phyloP scores from a whole-genome alignment of 2,797 vertebrate genomes.

The Darevskia mixta region DNA sequence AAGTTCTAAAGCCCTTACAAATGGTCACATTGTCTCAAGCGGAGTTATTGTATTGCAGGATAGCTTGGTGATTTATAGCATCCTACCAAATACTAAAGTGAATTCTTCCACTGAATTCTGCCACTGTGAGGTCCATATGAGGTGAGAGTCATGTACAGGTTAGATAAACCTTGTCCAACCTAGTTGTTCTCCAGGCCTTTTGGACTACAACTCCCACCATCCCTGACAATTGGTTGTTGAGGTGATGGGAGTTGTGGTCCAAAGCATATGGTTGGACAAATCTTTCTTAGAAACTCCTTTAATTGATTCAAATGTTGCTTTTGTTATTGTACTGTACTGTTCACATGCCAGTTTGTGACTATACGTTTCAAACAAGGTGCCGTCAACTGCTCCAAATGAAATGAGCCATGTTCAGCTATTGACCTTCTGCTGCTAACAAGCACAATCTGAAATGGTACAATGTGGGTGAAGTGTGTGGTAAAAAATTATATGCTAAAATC shows the following conservation, averaged over 20 bases:
- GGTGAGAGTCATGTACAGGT: not conserved
- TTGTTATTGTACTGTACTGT: not conserved
- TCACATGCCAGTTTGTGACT: not conserved
- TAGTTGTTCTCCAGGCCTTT: not conserved
- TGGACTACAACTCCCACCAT: not conserved
- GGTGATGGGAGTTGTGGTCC: not conserved
- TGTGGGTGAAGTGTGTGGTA: conserved; percentile 40
- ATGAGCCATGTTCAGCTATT: not conserved
- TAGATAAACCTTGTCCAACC: not conserved
- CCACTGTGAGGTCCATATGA: not conserved
- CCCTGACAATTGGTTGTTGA: not conserved
- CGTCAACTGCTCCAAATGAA: not conserved
- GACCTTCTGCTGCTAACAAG: not conserved
- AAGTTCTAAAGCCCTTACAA: not conserved
- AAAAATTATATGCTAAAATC: conserved; percentile 63
- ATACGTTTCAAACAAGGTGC: not conserved
- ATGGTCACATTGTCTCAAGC: no score
- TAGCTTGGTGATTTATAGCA: not conserved
- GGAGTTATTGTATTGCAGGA: not conserved
- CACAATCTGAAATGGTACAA: conserved; percentile 35
- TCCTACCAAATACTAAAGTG: not conserved
- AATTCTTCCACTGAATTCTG: not conserved
- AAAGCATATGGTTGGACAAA: not conserved
- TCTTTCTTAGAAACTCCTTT: not conserved
- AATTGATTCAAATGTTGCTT: not conserved